Base-by-base conservation (phyloP, 1,140 invertebrate species). In the Drosophila fuyamai region DNA sequence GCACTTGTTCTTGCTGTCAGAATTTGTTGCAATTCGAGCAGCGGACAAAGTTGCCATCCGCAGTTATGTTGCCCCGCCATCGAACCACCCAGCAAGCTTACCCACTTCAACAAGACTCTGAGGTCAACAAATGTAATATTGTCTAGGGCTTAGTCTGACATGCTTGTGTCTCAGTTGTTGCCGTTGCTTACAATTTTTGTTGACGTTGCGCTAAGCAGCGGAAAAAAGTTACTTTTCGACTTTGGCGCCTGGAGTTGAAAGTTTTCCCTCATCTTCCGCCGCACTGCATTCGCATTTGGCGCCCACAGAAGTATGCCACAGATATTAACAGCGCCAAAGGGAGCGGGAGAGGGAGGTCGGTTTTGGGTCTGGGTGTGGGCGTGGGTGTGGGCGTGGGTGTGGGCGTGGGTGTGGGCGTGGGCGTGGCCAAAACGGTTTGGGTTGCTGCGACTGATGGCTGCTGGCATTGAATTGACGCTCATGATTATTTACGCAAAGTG, bases 41-140 rank as follows among this genome's bases (percentile, higher is more conserved):
- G 73, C 72, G 54, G 35, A 76, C 54, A 76, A 76, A 76, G 73
- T 76, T 76, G 72, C 36, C 43, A 14, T 29, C 36, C 29, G 47
- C 23, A 27, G 29, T n/a, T 29, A 27, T 27, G 46, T 48, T 8
- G 6, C 27, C 14, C 8, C 7, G 13, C 27, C 47, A 32, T 13
- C 12, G 3, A 27, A n/a, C 12, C 12, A 7, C 9, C 16, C 5
- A 16, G 60, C 65, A 53, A 18, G 36, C 29, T 27, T 53, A 54
- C 59, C 65, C 65, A 66, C 68, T 72, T 72, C 43, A 58, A 36
- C 44, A 50, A 36, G 66, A 50, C 47, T 38, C 44, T 16, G 73
- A 76, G 72, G 72, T 76, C 73, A 76, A 76, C 73, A 76, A 76
- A 76, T 76, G 73, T 76, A 76, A 76, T 76, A 76, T 76, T 76